phyloP scores from a whole-genome alignment of 2,113 vertebrate genomes.

The Protomyctophum bolini region DNA sequence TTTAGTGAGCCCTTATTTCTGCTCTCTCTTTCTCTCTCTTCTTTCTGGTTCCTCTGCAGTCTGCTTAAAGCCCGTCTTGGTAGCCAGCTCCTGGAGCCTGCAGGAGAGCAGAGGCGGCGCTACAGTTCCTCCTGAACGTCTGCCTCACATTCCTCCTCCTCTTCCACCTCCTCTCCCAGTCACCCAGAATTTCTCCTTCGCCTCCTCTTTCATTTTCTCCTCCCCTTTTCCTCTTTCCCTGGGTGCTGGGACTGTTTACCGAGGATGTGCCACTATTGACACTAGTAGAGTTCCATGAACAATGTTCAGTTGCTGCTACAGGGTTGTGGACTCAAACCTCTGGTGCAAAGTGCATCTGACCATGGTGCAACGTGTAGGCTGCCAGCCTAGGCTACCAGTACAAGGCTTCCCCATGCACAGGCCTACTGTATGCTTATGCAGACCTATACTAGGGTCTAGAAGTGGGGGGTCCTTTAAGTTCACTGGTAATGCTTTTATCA shows the following conservation, averaged over 20 bases:
- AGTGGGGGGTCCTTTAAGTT: neutral
- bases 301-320: conserved; percentile 26
- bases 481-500: neutral
- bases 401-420: neutral
- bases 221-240: conserved; percentile 25
- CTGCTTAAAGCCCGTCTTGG: conserved; percentile 92
- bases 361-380: neutral
- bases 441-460: conserved; percentile 6
- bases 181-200: conserved; percentile 56
- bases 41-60: conserved; percentile 86
- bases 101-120: conserved; percentile 83
- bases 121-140: conserved; percentile 87
- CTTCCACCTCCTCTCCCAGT: conserved; percentile 14
- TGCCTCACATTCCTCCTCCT: conserved; percentile 69
- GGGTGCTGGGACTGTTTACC: conserved; percentile 22
- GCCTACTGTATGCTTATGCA: neutral
- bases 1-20: conserved; percentile 48
- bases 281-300: conserved; percentile 10
- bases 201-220: conserved; percentile 42
- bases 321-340: conserved; percentile 1
- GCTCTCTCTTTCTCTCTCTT: conserved; percentile 40
- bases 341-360: neutral
- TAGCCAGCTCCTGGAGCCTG: conserved; percentile 86
- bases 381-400: neutral
- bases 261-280: conserved; percentile 29